Conservation (phyloP, 2,113 vertebrate genomes). For the Gulo gulo region DNA sequence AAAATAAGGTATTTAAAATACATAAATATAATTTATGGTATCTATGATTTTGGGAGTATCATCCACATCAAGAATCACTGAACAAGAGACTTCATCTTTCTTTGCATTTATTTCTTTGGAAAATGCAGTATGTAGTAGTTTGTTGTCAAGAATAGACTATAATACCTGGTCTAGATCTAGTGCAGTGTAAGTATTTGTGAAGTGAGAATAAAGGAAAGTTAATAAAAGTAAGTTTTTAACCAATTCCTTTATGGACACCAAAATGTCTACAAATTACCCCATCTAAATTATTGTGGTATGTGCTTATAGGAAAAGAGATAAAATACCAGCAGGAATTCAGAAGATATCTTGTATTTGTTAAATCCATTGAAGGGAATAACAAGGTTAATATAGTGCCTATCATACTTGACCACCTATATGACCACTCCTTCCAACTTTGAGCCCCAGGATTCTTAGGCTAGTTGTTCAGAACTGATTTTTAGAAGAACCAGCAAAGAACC, state of each 20-base stretch:
- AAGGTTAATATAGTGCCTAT: not conserved
- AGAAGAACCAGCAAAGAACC: not conserved
- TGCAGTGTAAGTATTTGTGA: conserved; percentile 1
- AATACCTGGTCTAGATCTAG: not conserved
- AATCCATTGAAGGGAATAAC: not conserved
- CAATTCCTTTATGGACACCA: not conserved
- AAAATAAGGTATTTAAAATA: conserved; percentile 1
- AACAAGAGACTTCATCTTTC: not conserved
- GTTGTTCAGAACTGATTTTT: not conserved
- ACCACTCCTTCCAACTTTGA: not conserved
- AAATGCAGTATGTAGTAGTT: not conserved
- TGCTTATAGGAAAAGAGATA: not conserved
- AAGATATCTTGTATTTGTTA: not conserved
- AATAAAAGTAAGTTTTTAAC: not conserved
- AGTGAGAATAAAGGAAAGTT: not conserved
- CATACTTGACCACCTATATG: not conserved
- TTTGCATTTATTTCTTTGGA: not conserved
- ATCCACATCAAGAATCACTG: not conserved
- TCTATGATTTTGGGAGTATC: not conserved
- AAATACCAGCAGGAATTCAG: not conserved
- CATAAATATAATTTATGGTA: not conserved
- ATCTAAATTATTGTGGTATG: not conserved
- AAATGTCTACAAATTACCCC: not conserved
- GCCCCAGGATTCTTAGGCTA: not conserved
- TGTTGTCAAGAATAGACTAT: not conserved